phyloP scores from a whole-genome alignment of 1,140 invertebrate species.

The Brachionus calyciflorus region DNA sequence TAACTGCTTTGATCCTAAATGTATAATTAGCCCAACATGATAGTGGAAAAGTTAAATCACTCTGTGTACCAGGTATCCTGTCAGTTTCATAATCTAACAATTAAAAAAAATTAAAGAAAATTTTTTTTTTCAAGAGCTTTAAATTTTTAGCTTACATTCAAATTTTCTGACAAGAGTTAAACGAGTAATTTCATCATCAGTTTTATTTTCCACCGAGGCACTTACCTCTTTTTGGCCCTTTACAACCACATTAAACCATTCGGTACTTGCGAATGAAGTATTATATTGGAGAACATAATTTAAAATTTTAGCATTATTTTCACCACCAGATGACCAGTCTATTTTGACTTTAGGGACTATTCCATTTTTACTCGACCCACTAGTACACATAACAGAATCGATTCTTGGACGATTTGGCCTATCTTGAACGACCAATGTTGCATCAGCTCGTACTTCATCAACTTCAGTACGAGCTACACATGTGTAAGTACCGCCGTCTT shows the following conservation, averaged over 20 bases:
- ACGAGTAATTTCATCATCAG: conserved; percentile 37
- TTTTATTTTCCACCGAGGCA: conserved; percentile 29
- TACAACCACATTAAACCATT: conserved; percentile 41
- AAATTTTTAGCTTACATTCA: conserved; percentile 30
- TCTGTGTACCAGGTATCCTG: conserved; percentile 36
- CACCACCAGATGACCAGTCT: conserved; percentile 37
- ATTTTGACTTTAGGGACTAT: conserved; percentile 33
- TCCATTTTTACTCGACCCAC: conserved; percentile 28
- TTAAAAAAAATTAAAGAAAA: not conserved
- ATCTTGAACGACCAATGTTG: conserved; percentile 46
- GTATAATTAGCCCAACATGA: conserved; percentile 48
- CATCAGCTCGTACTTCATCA: conserved; percentile 9
- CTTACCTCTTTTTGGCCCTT: conserved; percentile 27
- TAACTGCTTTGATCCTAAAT: conserved; percentile 43
- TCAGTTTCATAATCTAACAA: conserved; percentile 40
- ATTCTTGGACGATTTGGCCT: conserved; percentile 40
- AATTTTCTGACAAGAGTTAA: conserved; percentile 37
- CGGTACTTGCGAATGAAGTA: conserved; percentile 34
- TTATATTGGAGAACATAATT: conserved; percentile 44
- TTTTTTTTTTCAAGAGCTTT: not conserved
- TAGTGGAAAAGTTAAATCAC: conserved; percentile 16
- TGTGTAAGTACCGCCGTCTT: conserved; percentile 46
- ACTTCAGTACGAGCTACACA: conserved; percentile 46
- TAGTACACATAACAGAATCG: conserved; percentile 26
- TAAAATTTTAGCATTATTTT: conserved; percentile 46